Conservation (phyloP, 1,140 invertebrate species). For the Neotoxoptera formosana region DNA sequence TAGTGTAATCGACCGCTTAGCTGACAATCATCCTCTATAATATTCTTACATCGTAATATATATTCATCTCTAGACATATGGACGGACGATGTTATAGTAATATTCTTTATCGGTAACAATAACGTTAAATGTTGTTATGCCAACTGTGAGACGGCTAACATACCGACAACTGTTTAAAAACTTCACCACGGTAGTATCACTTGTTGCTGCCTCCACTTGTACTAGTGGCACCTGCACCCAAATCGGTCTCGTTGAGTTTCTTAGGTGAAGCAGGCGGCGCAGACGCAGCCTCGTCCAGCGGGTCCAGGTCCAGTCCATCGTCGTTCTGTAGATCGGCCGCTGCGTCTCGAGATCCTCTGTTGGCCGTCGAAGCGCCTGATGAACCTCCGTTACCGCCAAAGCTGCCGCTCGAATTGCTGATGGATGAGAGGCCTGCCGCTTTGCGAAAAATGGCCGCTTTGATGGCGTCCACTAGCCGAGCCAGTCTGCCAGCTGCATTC, state of each 20-base stretch:
- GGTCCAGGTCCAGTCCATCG: neutral
- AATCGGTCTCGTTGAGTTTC: neutral
- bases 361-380: neutral
- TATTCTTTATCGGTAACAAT: neutral
- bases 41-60: neutral
- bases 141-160: neutral
- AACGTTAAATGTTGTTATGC: neutral
- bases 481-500: slow-evolving; percentile 60
- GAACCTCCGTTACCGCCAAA: neutral
- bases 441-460: slow-evolving; percentile 59
- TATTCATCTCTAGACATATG: neutral
- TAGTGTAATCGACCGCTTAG: neutral
- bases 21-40: neutral
- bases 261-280: neutral
- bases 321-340: neutral
- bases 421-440: slow-evolving; percentile 58
- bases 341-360: slow-evolving; percentile 4
- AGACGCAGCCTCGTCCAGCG: neutral
- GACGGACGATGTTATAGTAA: neutral
- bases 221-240: neutral
- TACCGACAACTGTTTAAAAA: neutral
- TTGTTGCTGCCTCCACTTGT: neutral
- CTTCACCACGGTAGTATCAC: neutral
- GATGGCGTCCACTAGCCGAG: slow-evolving; percentile 59
- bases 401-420: slow-evolving; percentile 45